Evolutionary conservation across 2,797 vertebrate genomes (phyloP).

Genomic region (Simalia tracyae): DNA sequence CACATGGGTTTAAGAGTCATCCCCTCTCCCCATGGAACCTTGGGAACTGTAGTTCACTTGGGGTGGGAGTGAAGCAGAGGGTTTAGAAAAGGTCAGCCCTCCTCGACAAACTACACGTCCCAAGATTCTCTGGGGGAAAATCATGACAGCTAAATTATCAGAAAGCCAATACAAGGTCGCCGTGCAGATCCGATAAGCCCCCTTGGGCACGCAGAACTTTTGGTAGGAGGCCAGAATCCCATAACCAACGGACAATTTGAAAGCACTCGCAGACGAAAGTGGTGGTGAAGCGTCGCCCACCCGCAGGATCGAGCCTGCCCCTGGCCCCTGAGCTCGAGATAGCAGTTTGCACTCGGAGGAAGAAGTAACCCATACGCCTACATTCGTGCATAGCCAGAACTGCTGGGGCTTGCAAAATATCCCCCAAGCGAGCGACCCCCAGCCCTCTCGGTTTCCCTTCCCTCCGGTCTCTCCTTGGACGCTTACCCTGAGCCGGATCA

Average conservation of each 20-base stretch:
- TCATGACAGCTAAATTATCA: background rate
- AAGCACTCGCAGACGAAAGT: background rate
- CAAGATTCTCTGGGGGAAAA: background rate
- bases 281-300: too few relatives aligned
- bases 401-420: background rate
- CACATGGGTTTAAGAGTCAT: background rate
- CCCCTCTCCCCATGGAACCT: background rate
- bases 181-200: background rate
- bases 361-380: background rate
- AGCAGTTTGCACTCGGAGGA: background rate
- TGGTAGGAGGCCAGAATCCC: background rate
- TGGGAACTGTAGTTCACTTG: background rate
- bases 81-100: background rate
- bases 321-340: background rate
- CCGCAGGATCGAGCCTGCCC: background rate
- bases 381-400: background rate
- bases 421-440: background rate
- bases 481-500: constrained; percentile 45
- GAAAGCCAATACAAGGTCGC: background rate
- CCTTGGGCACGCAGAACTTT: background rate
- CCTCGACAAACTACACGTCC: background rate
- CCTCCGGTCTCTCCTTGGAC: background rate
- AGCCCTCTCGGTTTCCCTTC: background rate
- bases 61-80: too few relatives aligned
- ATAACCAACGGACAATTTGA: background rate